Conservation (phyloP, 2,888 invertebrate genomes). For the Lasioglossum figueresi region DNA sequence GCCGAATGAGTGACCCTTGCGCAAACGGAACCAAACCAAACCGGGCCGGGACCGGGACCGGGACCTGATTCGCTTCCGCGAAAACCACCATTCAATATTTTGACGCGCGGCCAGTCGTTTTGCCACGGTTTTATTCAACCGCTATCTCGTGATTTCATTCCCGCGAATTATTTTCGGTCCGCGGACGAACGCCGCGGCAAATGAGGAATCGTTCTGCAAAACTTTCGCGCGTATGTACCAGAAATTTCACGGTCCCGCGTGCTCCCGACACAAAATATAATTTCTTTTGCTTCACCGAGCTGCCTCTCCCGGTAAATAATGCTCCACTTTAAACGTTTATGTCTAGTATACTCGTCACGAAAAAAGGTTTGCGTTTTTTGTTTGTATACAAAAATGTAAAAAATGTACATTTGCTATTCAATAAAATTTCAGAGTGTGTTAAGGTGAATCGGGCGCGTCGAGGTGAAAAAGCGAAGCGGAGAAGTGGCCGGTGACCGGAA, state of each 20-base stretch:
- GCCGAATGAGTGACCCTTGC: constrained; percentile 14
- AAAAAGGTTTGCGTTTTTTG: too few relatives aligned
- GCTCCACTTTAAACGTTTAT: neutral
- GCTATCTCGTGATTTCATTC: neutral
- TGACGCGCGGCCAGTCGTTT: neutral
- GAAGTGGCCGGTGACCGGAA: constrained; percentile 21
- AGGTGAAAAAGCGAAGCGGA: neutral
- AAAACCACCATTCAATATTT: constrained; percentile 4
- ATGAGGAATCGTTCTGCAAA: neutral
- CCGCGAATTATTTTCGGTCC: neutral
- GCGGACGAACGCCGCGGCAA: neutral
- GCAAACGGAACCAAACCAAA: neutral
- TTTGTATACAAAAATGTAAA: too few relatives aligned
- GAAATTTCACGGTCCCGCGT: neutral
- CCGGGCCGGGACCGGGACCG: neutral
- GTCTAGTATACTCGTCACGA: too few relatives aligned
- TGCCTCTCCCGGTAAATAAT: neutral
- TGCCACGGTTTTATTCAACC: neutral
- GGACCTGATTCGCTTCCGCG: constrained; percentile 2
- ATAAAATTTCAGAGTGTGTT: too few relatives aligned
- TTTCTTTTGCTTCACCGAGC: neutral
- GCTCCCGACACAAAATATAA: neutral
- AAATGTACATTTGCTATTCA: too few relatives aligned
- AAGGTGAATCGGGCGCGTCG: neutral
- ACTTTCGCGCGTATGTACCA: neutral